Conservation (phyloP, 2,888 invertebrate genomes). For the Acrocyrtus sp. region DNA sequence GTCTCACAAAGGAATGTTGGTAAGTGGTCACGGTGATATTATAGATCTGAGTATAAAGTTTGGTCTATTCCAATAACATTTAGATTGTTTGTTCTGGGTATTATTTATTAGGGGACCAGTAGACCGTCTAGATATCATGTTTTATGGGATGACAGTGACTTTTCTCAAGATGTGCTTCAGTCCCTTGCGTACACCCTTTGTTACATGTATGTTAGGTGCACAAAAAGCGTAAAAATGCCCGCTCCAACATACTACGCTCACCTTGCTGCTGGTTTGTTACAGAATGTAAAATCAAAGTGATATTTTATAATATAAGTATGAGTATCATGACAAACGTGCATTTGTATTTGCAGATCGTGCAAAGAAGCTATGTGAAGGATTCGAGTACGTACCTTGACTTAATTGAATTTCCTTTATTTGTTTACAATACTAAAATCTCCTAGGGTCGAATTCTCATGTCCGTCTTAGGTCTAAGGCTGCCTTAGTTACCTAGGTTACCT, state of each 20-base stretch:
- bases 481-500: too few relatives aligned
- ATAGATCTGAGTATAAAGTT: neutral
- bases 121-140: slow-evolving; percentile 73
- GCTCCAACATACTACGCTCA: slow-evolving; percentile 59
- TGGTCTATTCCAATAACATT: neutral
- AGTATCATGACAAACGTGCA: neutral
- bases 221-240: slow-evolving; percentile 68
- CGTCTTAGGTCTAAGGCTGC: too few relatives aligned
- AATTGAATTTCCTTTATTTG: neutral
- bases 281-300: neutral
- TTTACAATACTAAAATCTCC: neutral
- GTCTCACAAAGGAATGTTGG: slow-evolving; percentile 69
- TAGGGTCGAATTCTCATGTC: too few relatives aligned
- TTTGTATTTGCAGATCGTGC: slow-evolving; percentile 25
- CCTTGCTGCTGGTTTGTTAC: slow-evolving; percentile 42
- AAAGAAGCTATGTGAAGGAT: slow-evolving; percentile 48
- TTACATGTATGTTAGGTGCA: slow-evolving; percentile 86
- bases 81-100: neutral
- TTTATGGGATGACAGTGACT: slow-evolving; percentile 80
- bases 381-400: slow-evolving; percentile 25
- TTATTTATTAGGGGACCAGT: slow-evolving; percentile 28
- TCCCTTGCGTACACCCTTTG: slow-evolving; percentile 84
- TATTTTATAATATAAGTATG: neutral
- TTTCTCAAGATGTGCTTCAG: slow-evolving; percentile 80
- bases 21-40: too few relatives aligned